A percentile compares a stretch with the other conserved stretches of the same genome.
phyloP scores from a whole-genome alignment of 2,888 invertebrate genomes.

The Ellobium chinense region DNA sequence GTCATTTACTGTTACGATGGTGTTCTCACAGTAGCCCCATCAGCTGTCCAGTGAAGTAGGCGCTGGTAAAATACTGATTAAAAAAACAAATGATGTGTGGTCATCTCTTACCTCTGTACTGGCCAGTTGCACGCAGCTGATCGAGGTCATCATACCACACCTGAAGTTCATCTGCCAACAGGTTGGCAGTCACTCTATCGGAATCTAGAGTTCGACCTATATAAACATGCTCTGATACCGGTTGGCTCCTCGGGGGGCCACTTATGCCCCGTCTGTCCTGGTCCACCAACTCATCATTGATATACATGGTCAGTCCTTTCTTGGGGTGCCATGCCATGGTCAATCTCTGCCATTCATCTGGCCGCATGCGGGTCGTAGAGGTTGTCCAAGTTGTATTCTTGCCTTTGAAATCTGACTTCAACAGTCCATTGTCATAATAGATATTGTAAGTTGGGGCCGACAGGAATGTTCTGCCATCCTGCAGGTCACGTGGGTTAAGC shows the following conservation, averaged over 20 bases:
- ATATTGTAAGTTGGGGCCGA: constrained; percentile 72
- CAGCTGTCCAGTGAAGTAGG: too few relatives aligned
- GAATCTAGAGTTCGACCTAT: constrained; percentile 62
- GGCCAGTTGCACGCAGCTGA: constrained; percentile 58
- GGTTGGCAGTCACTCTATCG: constrained; percentile 59
- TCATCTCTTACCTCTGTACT: constrained; percentile 57
- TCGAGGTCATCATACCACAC: constrained; percentile 74
- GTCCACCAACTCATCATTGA: constrained; percentile 64
- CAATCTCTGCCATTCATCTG: constrained; percentile 71
- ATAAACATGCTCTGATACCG: constrained; percentile 56
- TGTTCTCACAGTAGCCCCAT: too few relatives aligned
- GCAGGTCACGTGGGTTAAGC: constrained; percentile 63
- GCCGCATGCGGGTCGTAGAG: constrained; percentile 55
- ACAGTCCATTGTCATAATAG: constrained; percentile 67
- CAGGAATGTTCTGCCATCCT: constrained; percentile 68
- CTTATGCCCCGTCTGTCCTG: constrained; percentile 40
- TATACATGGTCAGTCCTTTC: constrained; percentile 70
- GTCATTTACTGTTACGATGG: too few relatives aligned
- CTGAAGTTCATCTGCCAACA: constrained; percentile 74
- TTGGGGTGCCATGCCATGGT: constrained; percentile 74
- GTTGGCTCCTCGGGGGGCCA: constrained; percentile 53
- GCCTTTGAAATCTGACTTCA: constrained; percentile 65
- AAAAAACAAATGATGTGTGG: neutral
- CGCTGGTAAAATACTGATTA: too few relatives aligned
- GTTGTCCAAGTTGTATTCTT: constrained; percentile 67